Conservation (phyloP, 2,888 invertebrate genomes). For the Orthosia incerta region DNA sequence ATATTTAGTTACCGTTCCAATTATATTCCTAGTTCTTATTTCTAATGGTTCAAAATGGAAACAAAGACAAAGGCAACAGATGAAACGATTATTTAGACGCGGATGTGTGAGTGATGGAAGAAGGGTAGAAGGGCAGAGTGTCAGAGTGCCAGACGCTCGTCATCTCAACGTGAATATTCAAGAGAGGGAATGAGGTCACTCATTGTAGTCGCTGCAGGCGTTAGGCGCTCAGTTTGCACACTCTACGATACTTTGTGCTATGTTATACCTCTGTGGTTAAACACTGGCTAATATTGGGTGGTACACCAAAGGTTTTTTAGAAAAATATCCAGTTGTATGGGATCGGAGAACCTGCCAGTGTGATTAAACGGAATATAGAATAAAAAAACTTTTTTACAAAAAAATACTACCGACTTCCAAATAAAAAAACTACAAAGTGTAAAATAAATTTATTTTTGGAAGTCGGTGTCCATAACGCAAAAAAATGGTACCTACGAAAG, state of each 20-base stretch:
- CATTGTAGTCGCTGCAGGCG: conserved; percentile 54
- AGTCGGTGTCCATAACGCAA: too few species aligned
- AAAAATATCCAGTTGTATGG: neutral
- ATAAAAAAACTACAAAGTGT: too few species aligned
- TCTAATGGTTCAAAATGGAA: conserved; percentile 5
- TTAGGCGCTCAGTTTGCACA: conserved; percentile 46
- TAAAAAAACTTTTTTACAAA: too few species aligned
- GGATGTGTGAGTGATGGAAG: conserved; percentile 49
- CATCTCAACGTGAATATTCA: conserved; percentile 62
- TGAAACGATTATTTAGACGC: conserved; percentile 39
- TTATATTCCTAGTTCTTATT: neutral
- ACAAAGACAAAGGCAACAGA: conserved; percentile 36
- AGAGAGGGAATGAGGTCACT: conserved; percentile 57
- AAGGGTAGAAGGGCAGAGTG: conserved; percentile 55
- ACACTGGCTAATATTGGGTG: neutral
- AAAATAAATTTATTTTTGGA: too few species aligned
- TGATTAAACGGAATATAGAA: neutral
- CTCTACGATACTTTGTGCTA: conserved; percentile 20
- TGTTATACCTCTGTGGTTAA: too few species aligned
- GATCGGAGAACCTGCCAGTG: neutral
- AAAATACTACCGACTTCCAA: too few species aligned
- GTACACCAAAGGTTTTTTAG: conserved; percentile 11
- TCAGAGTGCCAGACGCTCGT: conserved; percentile 53
- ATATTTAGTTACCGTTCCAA: neutral
- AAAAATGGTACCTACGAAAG: too few species aligned